Percentiles rank a stretch among this genome's conserved stretches.
Evolutionary conservation across 2,797 vertebrate genomes (phyloP).

Genomic region (Bradypodion pumilum): DNA sequence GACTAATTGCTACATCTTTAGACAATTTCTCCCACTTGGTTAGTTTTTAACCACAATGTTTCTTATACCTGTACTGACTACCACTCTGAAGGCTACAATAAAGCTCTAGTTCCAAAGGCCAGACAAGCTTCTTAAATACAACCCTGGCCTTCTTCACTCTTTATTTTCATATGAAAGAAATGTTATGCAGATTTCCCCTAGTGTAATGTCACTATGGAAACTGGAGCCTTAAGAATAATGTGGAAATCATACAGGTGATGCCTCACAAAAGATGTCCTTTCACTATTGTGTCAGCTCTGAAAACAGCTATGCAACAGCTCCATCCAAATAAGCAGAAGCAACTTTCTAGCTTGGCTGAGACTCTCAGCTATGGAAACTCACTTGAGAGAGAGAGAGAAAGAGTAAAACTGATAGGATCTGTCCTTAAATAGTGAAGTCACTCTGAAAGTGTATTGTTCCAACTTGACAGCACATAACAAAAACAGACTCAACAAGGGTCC

Average conservation of each 20-base stretch:
- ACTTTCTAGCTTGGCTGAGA: no score
- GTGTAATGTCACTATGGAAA: conserved; percentile 8
- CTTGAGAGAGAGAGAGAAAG: no score
- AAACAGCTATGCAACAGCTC: not conserved
- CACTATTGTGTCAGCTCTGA: not conserved
- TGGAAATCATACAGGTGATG: not conserved
- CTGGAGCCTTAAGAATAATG: not conserved
- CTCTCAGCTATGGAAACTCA: not conserved
- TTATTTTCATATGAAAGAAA: not conserved
- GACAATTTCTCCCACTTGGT: no score
- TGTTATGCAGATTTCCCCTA: conserved; percentile 4
- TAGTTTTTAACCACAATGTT: no score
- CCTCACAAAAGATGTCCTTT: not conserved
- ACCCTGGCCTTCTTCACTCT: not conserved
- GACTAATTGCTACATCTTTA: not conserved
- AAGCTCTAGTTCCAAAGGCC: not conserved
- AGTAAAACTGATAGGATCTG: no score
- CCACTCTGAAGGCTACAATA: not conserved
- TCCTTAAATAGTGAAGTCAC: not conserved
- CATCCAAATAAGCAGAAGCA: not conserved
- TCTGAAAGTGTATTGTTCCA: not conserved
- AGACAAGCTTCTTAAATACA: not conserved
- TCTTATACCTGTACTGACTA: no score
- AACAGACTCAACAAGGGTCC: no score
- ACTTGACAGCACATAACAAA: not conserved